A percentile compares a stretch with the other conserved stretches of the same genome.
Conservation (phyloP, 2,888 invertebrate species). For the Tubulanus polymorphus region DNA sequence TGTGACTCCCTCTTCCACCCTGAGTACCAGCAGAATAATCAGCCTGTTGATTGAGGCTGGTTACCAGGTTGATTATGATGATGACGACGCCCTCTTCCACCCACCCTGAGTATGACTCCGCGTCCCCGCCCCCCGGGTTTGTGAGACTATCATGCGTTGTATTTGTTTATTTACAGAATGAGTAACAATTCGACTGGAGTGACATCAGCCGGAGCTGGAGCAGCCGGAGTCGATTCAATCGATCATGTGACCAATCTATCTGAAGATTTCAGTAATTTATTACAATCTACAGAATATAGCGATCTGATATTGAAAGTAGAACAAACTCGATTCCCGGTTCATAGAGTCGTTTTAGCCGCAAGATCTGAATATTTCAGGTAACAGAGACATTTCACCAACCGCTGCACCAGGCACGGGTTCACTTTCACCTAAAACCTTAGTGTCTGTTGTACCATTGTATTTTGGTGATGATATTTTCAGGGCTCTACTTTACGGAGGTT, state of each 20-base stretch:
- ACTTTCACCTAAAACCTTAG: not conserved
- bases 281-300: slow-evolving; percentile 81
- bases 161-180: no score
- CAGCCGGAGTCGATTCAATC: no score
- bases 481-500: slow-evolving; percentile 63
- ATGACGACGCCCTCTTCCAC: no score
- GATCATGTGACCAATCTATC: slow-evolving; percentile 71
- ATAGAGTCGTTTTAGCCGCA: slow-evolving; percentile 85
- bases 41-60: no score
- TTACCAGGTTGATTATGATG: no score
- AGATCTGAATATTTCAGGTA: slow-evolving; percentile 94
- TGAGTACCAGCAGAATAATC: no score
- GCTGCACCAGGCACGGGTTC: not conserved
- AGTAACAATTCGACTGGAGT: no score
- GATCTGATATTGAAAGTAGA: slow-evolving; percentile 86
- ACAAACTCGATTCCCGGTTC: slow-evolving; percentile 65
- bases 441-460: not conserved
- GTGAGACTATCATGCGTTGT: no score
- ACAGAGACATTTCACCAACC: slow-evolving; percentile 51
- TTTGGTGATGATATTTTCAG: slow-evolving; percentile 38
- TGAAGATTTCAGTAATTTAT: slow-evolving; percentile 80
- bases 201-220: no score
- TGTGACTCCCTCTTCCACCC: no score
- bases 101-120: no score
- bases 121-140: no score